Base-by-base conservation (phyloP, 2,888 invertebrate genomes). In the Melieria picta region DNA sequence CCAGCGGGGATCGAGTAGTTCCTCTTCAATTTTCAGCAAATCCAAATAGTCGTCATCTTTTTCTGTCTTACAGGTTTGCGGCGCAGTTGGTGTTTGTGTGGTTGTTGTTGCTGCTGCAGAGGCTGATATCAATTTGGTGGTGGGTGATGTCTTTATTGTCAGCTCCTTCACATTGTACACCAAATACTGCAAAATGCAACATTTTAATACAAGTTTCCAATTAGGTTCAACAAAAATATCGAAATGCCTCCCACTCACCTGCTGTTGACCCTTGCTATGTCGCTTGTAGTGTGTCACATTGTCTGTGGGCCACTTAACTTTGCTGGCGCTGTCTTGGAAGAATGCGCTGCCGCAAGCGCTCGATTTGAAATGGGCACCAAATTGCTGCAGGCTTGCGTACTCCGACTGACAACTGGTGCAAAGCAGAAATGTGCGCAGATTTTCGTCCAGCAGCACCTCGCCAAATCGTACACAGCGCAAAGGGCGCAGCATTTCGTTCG, bases 1-100 rank as follows among this genome's bases (percentile, higher is more conserved):
- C 83, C 83, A 83, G 47, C 84, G 83, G 6, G 83, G 84, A 76
- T 83, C 78, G 50, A 82, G 79, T 10, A 83, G 74, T 62, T 83
- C 83, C 1, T 82, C 80, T 43, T 83, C 80, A 7, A 79, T 79
- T 74, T 79, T 75, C 0, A 76, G 73, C 72, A 82, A 78, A 69
- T 84, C 83, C 43, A 83, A 79, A 1, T 67, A 72, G 10, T 75
- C 61, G 9, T 70, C 72, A 42, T 67, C 64, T 1, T 57, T 13
- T n/a, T 42, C 61, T 10, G 58, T 11, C 10, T 56, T 58, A 16
- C 9, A 13, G 4, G 10, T 16, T 43, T 47, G 42, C 42, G 57
- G 3, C 3, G 16, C 16, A 16, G 10, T 11, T n/a, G 62, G 3
- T 16, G 63, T 47, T 57, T 10, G 42, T n/a, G 45, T 42, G 30